Evolutionary conservation across 2,888 invertebrate species (phyloP).

Genomic region (Lasioglossum calceatum): DNA sequence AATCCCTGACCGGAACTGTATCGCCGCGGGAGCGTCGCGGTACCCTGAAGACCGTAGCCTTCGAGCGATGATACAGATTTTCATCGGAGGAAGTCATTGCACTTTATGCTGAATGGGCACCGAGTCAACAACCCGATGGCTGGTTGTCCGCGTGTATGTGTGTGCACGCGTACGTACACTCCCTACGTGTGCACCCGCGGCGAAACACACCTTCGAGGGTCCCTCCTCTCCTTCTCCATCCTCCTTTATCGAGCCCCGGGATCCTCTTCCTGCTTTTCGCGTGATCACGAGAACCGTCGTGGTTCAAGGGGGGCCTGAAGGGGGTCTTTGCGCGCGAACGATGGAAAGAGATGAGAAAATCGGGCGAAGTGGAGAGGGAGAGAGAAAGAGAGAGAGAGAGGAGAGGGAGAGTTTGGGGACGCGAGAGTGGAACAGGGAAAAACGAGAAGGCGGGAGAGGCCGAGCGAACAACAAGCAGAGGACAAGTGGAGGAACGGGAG

Average conservation of each 20-base stretch:
- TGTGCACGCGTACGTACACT: slow-evolving; percentile 40
- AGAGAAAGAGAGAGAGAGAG: too few relatives aligned
- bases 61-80: slow-evolving; percentile 79
- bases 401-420: slow-evolving; percentile 11
- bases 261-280: slow-evolving; percentile 59
- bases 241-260: slow-evolving; percentile 40
- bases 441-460: slow-evolving; percentile 37
- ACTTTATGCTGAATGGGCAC: slow-evolving; percentile 83
- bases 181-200: slow-evolving; percentile 41
- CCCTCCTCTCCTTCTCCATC: slow-evolving; percentile 27
- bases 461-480: slow-evolving; percentile 33
- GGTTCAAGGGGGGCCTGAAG: not conserved
- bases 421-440: slow-evolving; percentile 22
- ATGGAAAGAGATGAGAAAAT: slow-evolving; percentile 50
- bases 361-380: not conserved
- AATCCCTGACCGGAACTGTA: slow-evolving; percentile 59
- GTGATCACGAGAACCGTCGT: slow-evolving; percentile 49
- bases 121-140: slow-evolving; percentile 82
- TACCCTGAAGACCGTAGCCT: slow-evolving; percentile 63
- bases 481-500: slow-evolving; percentile 36
- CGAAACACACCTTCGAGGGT: slow-evolving; percentile 45
- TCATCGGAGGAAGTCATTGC: slow-evolving; percentile 81
- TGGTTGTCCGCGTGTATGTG: slow-evolving; percentile 27
- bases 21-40: slow-evolving; percentile 26
- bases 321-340: slow-evolving; percentile 10